Base-by-base conservation (phyloP, 2,888 invertebrate genomes). In the Synergus laeviventris region DNA sequence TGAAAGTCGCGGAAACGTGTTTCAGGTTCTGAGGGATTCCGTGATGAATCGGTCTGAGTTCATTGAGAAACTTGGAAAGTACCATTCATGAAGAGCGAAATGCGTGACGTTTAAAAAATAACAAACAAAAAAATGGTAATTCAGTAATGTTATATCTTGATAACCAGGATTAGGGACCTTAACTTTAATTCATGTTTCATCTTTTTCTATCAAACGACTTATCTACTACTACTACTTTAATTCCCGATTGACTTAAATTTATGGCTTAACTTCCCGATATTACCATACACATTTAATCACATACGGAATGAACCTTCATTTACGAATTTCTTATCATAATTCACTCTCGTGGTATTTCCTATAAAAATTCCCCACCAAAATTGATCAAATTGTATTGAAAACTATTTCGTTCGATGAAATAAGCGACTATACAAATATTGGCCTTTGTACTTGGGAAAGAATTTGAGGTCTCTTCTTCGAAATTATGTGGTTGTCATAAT, bases 11-110 rank as follows among this genome's bases (percentile, higher is more conserved):
- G 45, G 45, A 18, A 54, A 54, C 21, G 54, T 62, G 61, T 18
- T 62, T 18, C 18, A 9, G 18, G 18, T 62, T 38, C 36, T 39
- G 62, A 39, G 62, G 11, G 18, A 38, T 62, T 62, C 4, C n/a
- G 2, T 18, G 62, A 62, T 62, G 62, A 36, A 36, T 62, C 62
- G 60, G 31, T 62, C 0, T 31, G 38, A 61, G 61, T 61, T 61
- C 61, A 61, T 61, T 61, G 61, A 61, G 61, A 61, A 61, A 61
- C n/a, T 12, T 5, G 42, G 42, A 42, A 42, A 42, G 42, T 42
- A 54, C 18, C 54, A 54, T 54, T 54, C n/a, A 54, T 54, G 18
- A 54, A 11, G 1, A 2, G 9, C n/a, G 2, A 54, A 18, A 0
- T 54, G 18, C n/a, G 18, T 54, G 18, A 0, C 18, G 7, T 21